These are phyloP conservation scores for Falco novaeseelandiae DNA, from an alignment of 2,797 vertebrate species.

Conservation along the genomic window DNA sequence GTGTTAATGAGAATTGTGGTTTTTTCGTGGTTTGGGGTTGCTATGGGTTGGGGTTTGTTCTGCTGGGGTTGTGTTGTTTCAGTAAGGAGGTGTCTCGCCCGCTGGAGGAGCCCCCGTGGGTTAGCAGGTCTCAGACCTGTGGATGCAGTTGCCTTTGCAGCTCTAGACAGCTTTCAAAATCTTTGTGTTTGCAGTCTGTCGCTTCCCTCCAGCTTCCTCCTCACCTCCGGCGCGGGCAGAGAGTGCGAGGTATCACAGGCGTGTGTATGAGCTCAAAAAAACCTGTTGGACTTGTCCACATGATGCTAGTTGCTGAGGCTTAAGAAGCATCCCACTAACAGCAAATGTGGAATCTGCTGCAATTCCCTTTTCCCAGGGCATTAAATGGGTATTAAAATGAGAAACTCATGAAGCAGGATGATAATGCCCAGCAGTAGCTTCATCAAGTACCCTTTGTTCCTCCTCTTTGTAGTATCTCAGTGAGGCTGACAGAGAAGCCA, in stretches of 20 bases:
- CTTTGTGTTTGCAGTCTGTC: neutral
- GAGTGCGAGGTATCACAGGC: neutral
- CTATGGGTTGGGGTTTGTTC: neutral
- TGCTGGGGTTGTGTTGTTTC: neutral
- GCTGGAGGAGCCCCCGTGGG: neutral
- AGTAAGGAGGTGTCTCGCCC: neutral
- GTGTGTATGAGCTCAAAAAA: neutral
- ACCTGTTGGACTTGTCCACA: accelerated
- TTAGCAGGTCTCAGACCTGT: neutral
- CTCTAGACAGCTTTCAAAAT: neutral
- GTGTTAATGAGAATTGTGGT: neutral
- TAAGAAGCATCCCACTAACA: neutral
- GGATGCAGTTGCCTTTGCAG: neutral
- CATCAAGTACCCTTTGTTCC: neutral
- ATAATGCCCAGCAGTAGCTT: neutral
- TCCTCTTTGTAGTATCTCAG: neutral
- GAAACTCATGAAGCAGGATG: neutral
- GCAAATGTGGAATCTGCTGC: neutral
- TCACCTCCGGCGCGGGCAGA: neutral
- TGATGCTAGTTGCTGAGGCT: neutral
- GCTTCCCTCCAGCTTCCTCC: neutral
- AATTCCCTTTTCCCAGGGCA: neutral
- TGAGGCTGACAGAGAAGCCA: neutral
- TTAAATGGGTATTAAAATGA: neutral
- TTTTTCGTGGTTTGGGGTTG: neutral